Evolutionary conservation across 2,113 vertebrate species (phyloP).

Genomic region (Tragelaphus buxtoni): DNA sequence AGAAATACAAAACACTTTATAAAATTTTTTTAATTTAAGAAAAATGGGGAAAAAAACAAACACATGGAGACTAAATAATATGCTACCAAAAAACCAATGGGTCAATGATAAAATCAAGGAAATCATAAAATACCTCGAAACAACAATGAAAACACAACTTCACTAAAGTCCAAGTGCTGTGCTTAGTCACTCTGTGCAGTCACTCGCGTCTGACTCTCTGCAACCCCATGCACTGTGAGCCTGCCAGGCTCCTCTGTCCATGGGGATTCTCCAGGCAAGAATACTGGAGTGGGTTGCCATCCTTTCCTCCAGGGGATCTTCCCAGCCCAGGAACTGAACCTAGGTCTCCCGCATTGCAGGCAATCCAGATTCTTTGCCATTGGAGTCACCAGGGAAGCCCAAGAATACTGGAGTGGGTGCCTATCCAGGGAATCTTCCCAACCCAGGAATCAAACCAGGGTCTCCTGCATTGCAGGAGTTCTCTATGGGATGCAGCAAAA

Average conservation of each 20-base stretch:
- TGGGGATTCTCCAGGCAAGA: no score
- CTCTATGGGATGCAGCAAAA: neutral
- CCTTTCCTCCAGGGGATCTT: no score
- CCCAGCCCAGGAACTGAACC: no score
- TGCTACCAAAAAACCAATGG: neutral
- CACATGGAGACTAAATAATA: neutral
- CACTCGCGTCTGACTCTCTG: accelerated
- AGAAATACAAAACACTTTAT: neutral
- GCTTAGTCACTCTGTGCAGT: neutral
- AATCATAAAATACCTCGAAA: neutral
- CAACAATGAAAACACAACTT: neutral
- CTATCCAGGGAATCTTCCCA: neutral
- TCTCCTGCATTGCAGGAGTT: neutral
- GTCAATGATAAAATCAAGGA: neutral
- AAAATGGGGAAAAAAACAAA: neutral
- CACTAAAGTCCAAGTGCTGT: neutral
- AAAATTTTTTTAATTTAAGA: neutral
- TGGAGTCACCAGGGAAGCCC: neutral
- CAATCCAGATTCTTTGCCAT: neutral
- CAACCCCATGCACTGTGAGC: neutral
- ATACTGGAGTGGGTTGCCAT: no score
- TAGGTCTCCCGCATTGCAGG: no score
- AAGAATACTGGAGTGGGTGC: neutral
- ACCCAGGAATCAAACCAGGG: neutral
- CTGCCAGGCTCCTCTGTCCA: no score